Percentiles rank a stretch among this genome's conserved stretches.
Evolutionary conservation across 2,888 invertebrate genomes (phyloP).

Genomic region (Hesperia comma): DNA sequence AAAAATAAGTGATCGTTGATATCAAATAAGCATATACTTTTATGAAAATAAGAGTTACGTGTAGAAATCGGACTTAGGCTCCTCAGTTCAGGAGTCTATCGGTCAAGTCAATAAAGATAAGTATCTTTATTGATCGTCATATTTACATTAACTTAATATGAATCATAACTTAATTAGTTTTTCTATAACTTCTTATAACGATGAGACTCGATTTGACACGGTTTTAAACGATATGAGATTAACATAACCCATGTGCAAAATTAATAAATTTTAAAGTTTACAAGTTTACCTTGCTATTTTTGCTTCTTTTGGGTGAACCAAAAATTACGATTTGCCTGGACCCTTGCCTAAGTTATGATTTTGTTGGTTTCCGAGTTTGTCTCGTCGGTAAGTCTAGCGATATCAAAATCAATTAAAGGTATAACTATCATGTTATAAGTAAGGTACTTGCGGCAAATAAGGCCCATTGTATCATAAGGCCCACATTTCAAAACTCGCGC

Average conservation of each 20-base stretch:
- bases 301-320: conserved; percentile 3
- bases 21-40: too few relatives aligned
- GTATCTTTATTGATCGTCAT: background rate
- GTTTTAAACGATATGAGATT: background rate
- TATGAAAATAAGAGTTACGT: too few relatives aligned
- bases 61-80: too few relatives aligned
- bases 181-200: background rate
- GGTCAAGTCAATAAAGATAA: too few relatives aligned
- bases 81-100: too few relatives aligned
- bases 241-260: background rate
- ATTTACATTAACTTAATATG: background rate
- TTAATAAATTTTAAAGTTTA: conserved; percentile 3
- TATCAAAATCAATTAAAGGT: too few relatives aligned
- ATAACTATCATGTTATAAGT: too few relatives aligned
- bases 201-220: background rate
- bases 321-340: conserved; percentile 9
- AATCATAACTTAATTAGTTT: background rate
- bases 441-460: too few relatives aligned
- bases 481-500: too few relatives aligned
- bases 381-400: background rate
- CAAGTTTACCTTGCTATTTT: conserved; percentile 24
- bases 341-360: conserved; percentile 7
- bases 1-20: too few relatives aligned
- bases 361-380: conserved; percentile 1
- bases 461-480: too few relatives aligned